Conservation (phyloP, 2,113 vertebrate species). For the Heterotilapia buettikoferi region DNA sequence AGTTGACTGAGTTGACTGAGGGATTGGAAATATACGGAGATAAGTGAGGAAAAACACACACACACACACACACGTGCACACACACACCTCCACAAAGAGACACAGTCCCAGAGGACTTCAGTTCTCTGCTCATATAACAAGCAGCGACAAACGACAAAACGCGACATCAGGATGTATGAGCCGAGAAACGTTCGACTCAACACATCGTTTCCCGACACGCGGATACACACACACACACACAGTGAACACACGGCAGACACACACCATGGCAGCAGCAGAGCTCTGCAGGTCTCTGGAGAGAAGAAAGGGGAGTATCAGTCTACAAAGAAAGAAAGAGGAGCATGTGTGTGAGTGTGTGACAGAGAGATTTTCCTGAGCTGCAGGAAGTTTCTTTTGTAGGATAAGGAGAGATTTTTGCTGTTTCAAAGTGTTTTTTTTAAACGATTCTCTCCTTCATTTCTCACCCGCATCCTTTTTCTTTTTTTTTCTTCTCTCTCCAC, state of each 20-base stretch:
- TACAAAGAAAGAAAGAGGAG: background rate
- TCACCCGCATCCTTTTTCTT: background rate
- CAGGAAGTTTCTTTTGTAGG: conserved; percentile 32
- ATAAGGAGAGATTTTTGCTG: conserved; percentile 38
- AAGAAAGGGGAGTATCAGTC: conserved; percentile 20
- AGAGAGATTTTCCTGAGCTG: conserved; percentile 27
- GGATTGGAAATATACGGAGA: background rate
- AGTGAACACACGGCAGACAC: background rate
- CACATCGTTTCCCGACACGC: background rate
- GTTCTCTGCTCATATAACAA: conserved; percentile 15
- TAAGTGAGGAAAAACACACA: background rate
- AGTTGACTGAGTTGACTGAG: background rate
- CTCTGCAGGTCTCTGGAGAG: conserved; percentile 19
- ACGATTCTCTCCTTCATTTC: background rate
- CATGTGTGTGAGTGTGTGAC: background rate
- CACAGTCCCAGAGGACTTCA: background rate
- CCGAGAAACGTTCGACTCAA: background rate
- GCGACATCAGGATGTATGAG: conserved; percentile 17
- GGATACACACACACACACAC: background rate
- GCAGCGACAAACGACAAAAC: conserved; percentile 23
- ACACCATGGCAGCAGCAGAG: background rate
- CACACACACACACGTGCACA: background rate
- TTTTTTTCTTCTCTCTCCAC: rapidly evolving
- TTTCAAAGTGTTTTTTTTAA: conserved; percentile 7
- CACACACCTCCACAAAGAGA: background rate